These are phyloP conservation scores for Eriocheir sinensis DNA, from an alignment of 1,140 invertebrate genomes.

Conservation along the genomic window DNA sequence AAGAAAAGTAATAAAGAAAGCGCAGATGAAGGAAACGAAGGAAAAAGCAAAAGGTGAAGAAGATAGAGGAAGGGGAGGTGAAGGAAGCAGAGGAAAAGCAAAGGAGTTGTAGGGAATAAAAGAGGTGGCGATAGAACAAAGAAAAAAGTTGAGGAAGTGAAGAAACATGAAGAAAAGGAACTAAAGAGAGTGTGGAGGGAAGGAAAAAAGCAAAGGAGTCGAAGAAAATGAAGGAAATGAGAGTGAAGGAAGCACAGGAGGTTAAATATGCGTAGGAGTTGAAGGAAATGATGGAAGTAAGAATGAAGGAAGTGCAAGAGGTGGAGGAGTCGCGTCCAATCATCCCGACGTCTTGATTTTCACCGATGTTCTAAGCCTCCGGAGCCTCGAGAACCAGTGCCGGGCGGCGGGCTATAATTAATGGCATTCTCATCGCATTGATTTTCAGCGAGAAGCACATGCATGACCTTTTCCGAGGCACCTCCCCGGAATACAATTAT, in stretches of 20 bases:
- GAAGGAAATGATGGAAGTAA: too few species aligned
- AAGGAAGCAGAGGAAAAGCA: background rate
- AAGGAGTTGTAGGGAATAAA: background rate
- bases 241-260: too few species aligned
- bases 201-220: too few species aligned
- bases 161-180: too few species aligned
- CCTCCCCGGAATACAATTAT: background rate
- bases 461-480: background rate
- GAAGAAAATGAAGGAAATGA: too few species aligned
- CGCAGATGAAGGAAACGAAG: background rate
- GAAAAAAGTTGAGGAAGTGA: too few species aligned
- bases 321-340: background rate
- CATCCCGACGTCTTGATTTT: background rate
- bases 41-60: background rate
- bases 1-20: too few species aligned
- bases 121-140: background rate
- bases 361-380: background rate
- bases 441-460: background rate
- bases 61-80: background rate
- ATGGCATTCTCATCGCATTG: background rate
- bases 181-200: too few species aligned
- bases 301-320: too few species aligned
- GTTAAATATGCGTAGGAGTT: too few species aligned
- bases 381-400: background rate
- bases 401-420: background rate